These are phyloP conservation scores for Bombycilla garrulus DNA, from an alignment of 2,113 vertebrate genomes.

Conservation along the genomic window DNA sequence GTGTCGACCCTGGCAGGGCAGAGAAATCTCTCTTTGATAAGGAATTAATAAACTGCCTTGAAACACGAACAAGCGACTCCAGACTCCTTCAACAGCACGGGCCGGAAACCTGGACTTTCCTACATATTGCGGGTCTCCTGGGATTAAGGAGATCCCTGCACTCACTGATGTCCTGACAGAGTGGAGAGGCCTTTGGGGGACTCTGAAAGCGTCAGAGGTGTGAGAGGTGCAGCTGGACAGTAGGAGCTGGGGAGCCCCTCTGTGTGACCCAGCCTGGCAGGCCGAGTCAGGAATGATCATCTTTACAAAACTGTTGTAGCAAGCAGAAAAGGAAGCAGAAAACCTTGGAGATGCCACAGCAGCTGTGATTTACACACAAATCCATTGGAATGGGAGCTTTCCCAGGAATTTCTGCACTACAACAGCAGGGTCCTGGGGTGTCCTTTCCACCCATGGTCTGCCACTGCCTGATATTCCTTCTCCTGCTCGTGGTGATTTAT, in stretches of 20 bases:
- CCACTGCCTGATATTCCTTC: not conserved
- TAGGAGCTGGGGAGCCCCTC: not conserved
- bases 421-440: fast-evolving
- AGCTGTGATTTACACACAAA: not conserved
- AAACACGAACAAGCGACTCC: too few species aligned
- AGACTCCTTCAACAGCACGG: too few species aligned
- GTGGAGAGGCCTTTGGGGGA: slow-evolving; percentile 24
- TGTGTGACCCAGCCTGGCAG: not conserved
- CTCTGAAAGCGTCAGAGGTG: slow-evolving; percentile 45
- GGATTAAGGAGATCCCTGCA: too few species aligned
- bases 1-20: too few species aligned
- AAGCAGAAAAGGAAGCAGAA: not conserved
- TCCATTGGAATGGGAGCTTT: not conserved
- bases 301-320: not conserved
- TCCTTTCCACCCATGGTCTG: not conserved
- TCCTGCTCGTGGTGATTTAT: not conserved
- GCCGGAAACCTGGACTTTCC: too few species aligned
- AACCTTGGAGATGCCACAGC: not conserved
- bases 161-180: slow-evolving; percentile 42
- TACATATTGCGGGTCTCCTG: too few species aligned
- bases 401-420: not conserved
- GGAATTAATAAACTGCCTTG: too few species aligned
- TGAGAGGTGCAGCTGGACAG: slow-evolving; percentile 10
- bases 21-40: too few species aligned
- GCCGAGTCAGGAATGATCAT: not conserved